A percentile compares a stretch with the other conserved stretches of the same genome.
phyloP scores from a whole-genome alignment of 2,797 vertebrate genomes.

The Sebastes matsubarae region DNA sequence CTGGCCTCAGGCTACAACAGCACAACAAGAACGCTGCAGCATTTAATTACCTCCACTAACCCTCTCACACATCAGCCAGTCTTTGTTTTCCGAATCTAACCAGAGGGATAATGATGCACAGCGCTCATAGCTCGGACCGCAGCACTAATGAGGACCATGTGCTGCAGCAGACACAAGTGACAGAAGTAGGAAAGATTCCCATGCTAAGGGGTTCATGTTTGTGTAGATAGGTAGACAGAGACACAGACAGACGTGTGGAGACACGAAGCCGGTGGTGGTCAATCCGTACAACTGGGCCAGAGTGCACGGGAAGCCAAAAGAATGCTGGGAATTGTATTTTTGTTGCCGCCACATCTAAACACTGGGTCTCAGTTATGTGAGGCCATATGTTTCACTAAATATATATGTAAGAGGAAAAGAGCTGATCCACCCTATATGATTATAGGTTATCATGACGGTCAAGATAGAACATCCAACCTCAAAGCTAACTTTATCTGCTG shows the following conservation, averaged over 20 bases:
- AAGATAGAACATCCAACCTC: conserved; percentile 47
- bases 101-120: conserved; percentile 60
- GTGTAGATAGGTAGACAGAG: neutral
- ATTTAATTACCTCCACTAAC: conserved; percentile 62
- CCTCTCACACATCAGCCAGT: conserved; percentile 56
- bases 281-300: conserved; percentile 26
- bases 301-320: conserved; percentile 71
- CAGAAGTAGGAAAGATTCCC: conserved; percentile 38
- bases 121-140: conserved; percentile 40
- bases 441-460: conserved; percentile 67
- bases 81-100: conserved; percentile 61
- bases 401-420: conserved; percentile 67
- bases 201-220: neutral
- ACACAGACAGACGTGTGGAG: neutral
- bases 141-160: conserved; percentile 69
- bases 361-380: conserved; percentile 53
- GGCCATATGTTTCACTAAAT: conserved; percentile 78
- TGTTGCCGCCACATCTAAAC: conserved; percentile 66
- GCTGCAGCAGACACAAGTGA: conserved; percentile 43
- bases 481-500: conserved; percentile 40
- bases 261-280: conserved; percentile 5
- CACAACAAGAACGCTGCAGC: conserved; percentile 24
- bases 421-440: conserved; percentile 80
- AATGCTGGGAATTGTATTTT: conserved; percentile 74
- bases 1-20: conserved; percentile 22